phyloP scores from a whole-genome alignment of 2,888 invertebrate species.

The Parnassius apollo region DNA sequence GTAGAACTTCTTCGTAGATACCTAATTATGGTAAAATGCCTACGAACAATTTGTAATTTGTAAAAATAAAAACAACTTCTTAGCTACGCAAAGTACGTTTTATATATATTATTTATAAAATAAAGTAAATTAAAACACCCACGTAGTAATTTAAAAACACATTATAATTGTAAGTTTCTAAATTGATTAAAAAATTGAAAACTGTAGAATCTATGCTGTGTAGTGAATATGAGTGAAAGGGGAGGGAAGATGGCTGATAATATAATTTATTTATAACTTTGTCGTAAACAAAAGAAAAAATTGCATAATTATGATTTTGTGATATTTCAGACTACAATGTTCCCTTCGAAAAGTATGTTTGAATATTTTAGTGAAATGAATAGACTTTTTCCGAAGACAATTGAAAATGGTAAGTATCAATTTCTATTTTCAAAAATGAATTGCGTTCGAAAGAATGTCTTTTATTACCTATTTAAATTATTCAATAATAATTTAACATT shows the following conservation, averaged over 20 bases:
- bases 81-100: neutral
- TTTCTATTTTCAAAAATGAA: slow-evolving; percentile 12
- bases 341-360: slow-evolving; percentile 49
- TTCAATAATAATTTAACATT: no score
- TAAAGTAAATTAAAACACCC: no score
- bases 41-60: no score
- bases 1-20: no score
- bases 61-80: no score
- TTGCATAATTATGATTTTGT: slow-evolving; percentile 35
- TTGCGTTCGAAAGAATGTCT: neutral
- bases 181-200: neutral
- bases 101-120: neutral
- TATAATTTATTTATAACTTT: neutral
- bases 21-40: no score
- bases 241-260: slow-evolving; percentile 6
- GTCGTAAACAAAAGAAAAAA: neutral
- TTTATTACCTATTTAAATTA: neutral
- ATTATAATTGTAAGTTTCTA: neutral
- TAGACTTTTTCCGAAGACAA: slow-evolving; percentile 46
- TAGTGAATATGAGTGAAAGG: neutral
- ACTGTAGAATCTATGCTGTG: neutral
- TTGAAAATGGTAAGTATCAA: slow-evolving; percentile 51
- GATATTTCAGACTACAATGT: slow-evolving; percentile 46
- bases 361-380: slow-evolving; percentile 56
- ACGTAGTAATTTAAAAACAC: no score